Conservation (phyloP, 2,797 vertebrate genomes). For the Eulemur rubriventer region DNA sequence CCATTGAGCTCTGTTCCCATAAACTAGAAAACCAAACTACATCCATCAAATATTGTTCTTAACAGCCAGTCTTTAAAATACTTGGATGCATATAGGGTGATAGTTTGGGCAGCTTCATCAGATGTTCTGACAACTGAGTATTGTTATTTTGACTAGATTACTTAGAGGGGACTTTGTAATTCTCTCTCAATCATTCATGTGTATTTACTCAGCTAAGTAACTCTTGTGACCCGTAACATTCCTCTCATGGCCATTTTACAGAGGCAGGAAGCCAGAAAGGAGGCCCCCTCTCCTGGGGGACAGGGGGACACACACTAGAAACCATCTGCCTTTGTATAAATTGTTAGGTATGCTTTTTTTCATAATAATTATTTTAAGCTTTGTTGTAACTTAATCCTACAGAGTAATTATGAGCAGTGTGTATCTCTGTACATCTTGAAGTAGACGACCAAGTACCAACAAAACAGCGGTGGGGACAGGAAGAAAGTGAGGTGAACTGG, state of each 20-base stretch:
- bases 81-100: not conserved
- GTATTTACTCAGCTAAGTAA: constrained; percentile 64
- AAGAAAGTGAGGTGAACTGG: not conserved
- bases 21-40: not conserved
- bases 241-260: constrained; percentile 29
- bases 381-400: not conserved
- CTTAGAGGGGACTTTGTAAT: constrained; percentile 50
- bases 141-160: constrained; percentile 49
- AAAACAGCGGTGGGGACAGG: not conserved
- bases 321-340: not conserved
- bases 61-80: not conserved
- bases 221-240: constrained; percentile 42
- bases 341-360: not conserved
- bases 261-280: constrained; percentile 43
- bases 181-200: constrained; percentile 4
- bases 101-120: not conserved
- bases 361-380: not conserved
- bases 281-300: not conserved
- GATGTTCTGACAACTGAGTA: constrained; percentile 42
- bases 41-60: not conserved
- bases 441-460: not conserved
- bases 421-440: not conserved
- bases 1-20: not conserved
- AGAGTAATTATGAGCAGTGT: not conserved
- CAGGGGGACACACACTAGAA: not conserved